These are phyloP conservation scores for Drosophila sproati DNA, from an alignment of 1,140 invertebrate species.

Conservation along the genomic window DNA sequence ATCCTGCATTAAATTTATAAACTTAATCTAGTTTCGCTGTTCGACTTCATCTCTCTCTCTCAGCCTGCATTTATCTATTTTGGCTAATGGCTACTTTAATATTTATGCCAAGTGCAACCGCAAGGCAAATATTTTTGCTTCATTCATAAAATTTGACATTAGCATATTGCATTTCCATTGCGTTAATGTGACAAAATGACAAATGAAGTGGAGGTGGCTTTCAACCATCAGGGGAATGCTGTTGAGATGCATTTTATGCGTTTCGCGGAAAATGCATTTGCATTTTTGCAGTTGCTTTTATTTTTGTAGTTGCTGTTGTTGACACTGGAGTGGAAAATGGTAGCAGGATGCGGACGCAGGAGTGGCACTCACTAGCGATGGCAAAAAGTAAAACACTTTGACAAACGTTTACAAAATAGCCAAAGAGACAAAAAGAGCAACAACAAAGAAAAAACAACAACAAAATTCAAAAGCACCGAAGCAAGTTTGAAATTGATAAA, in stretches of 20 bases:
- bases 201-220: conserved; percentile 66
- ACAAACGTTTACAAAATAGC: conserved; percentile 78
- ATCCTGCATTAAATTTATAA: no score
- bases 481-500: conserved; percentile 82
- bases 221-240: background rate
- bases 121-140: conserved; percentile 65
- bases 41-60: background rate
- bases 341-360: conserved; percentile 10
- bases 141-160: conserved; percentile 82
- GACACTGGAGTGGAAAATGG: conserved; percentile 21
- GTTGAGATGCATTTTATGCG: conserved; percentile 61
- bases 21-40: background rate
- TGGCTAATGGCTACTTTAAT: conserved; percentile 41
- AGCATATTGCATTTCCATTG: conserved; percentile 82
- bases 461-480: conserved; percentile 29
- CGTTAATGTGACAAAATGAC: conserved; percentile 83
- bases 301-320: conserved; percentile 36
- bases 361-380: conserved; percentile 5
- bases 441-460: conserved; percentile 39
- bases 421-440: conserved; percentile 55
- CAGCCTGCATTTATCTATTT: background rate
- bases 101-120: conserved; percentile 48
- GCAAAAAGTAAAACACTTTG: conserved; percentile 78
- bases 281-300: conserved; percentile 35
- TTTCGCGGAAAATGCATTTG: conserved; percentile 73